phyloP scores from a whole-genome alignment of 1,140 invertebrate genomes.

The Brachionus angularis region DNA sequence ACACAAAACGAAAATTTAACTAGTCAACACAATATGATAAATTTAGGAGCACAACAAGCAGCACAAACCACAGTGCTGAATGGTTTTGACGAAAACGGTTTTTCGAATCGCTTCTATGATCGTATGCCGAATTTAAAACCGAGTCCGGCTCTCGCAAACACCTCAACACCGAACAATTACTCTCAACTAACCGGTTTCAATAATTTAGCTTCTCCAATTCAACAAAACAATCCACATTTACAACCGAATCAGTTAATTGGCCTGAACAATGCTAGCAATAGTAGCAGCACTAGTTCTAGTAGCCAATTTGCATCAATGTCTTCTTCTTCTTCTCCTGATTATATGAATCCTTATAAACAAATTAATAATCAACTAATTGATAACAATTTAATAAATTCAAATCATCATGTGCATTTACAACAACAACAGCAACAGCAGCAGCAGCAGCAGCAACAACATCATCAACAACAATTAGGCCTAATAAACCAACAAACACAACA shows the following conservation, averaged over 20 bases:
- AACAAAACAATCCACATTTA: conserved; percentile 7
- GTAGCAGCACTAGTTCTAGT: conserved; percentile 12
- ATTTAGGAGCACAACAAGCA: neutral
- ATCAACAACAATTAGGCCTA: neutral
- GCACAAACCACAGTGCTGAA: neutral
- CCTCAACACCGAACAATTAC: conserved; percentile 13
- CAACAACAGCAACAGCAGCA: neutral
- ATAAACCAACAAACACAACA: neutral
- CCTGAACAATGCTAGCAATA: conserved; percentile 13
- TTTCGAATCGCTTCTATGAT: conserved; percentile 28
- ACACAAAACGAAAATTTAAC: too few relatives aligned
- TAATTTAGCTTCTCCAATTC: conserved; percentile 16
- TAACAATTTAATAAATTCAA: neutral
- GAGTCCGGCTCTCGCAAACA: neutral
- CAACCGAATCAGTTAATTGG: neutral
- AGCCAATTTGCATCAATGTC: conserved; percentile 41
- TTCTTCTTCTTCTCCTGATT: conserved; percentile 39
- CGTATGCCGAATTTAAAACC: conserved; percentile 8
- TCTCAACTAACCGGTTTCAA: conserved; percentile 1
- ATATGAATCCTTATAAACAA: conserved; percentile 32
- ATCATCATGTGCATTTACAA: neutral
- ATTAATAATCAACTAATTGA: too few relatives aligned
- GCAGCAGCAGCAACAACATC: conserved; percentile 6
- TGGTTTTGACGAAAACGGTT: conserved; percentile 13
- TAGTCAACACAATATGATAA: too few relatives aligned